A percentile compares a stretch with the other conserved stretches of the same genome.
Conservation (phyloP, 1,140 invertebrate species). For the Stegodyphus mimosarum region DNA sequence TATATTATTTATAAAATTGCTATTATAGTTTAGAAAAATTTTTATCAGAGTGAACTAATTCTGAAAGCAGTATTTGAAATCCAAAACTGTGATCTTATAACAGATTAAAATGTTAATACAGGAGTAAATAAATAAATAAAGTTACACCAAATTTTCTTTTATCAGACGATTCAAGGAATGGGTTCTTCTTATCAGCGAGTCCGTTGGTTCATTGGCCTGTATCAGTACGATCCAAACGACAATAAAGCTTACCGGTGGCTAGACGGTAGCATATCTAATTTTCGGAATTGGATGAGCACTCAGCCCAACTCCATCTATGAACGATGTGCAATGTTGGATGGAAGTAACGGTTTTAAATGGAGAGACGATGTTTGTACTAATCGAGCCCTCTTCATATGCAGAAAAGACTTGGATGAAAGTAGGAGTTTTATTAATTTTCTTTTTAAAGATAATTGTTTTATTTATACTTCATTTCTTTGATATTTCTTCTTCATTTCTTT, state of each 20-base stretch:
- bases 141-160: background rate
- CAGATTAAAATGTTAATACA: background rate
- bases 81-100: too few species aligned
- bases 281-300: conserved; percentile 59
- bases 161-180: conserved; percentile 55
- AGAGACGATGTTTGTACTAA: conserved; percentile 57
- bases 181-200: conserved; percentile 57
- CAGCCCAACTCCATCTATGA: conserved; percentile 60
- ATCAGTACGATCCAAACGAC: conserved; percentile 56
- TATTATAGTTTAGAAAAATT: too few species aligned
- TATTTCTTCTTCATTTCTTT: too few species aligned
- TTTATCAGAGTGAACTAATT: too few species aligned
- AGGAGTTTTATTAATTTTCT: background rate
- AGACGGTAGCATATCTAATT: conserved; percentile 50
- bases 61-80: too few species aligned
- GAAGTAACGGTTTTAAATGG: conserved; percentile 60
- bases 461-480: too few species aligned
- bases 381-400: conserved; percentile 51
- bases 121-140: background rate
- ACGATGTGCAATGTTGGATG: conserved; percentile 57
- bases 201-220: conserved; percentile 57
- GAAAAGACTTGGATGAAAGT: conserved; percentile 48
- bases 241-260: conserved; percentile 53
- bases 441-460: too few species aligned
- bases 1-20: too few species aligned